Evolutionary conservation across 2,888 invertebrate genomes (phyloP), one percentile per base, ranked within the genome.

Genomic region (Lomographa bimaculata): DNA sequence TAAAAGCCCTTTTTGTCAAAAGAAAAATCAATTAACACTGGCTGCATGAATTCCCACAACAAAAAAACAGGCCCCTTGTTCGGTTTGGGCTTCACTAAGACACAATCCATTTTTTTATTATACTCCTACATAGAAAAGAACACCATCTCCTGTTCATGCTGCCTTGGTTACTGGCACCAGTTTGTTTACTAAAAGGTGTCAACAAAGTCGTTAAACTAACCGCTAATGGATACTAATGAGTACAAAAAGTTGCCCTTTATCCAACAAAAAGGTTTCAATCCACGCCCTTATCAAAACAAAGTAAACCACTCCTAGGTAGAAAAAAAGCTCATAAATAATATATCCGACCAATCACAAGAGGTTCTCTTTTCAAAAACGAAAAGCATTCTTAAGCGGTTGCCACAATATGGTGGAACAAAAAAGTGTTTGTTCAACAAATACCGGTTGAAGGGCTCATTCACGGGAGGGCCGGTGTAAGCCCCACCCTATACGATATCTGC

Each of bases 401-500:
- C 37, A 30, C 28, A 45, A 41, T 32, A 27, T 32, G 21, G 32
- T 21, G 24, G 36, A 40, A 53, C 42, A 54, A 55, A 54, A 39
- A 50, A 45, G 33, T 54, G 43, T 50, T 48, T 47, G 42, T 37
- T 42, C 42, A 42, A 45, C 45, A 49, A 52, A 49, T 42, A 46
- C 46, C 7, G 44, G 41, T 50, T 48, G 24, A 27, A 51, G 46
- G 28, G 40, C 33, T 19, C 36, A 47, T 40, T 46, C 44, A 47
- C 45, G 41, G 50, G 43, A 48, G 48, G 48, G 42, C 32, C 35
- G 23, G 30, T 42, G 34, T 54, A 56, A 49, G 50, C 58, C 40
- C 57, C 62, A 57, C 61, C 65, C 59, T 52, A 49, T 46, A 19
- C 18, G 32, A 42, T 42, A 52, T 54, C 60, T 50, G 50, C 58